A percentile compares a stretch with the other conserved stretches of the same genome.
Evolutionary conservation across 1,140 invertebrate genomes (phyloP).

Genomic region (Spodoptera frugiperda): DNA sequence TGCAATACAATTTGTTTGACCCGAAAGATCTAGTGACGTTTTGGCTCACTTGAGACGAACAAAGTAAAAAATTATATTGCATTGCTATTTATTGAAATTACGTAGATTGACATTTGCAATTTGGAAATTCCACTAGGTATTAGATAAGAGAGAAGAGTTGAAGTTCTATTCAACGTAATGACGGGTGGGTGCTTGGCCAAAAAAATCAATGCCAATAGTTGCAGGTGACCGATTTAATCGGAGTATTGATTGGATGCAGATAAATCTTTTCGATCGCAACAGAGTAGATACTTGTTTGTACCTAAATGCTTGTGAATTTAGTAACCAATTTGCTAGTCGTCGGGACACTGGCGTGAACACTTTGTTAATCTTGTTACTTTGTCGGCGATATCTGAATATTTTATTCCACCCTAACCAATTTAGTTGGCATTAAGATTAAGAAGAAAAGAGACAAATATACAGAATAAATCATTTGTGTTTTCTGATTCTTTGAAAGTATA

Average conservation of each 20-base stretch:
- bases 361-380: slow-evolving; percentile 50
- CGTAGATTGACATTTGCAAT: background rate
- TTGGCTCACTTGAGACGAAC: slow-evolving; percentile 11
- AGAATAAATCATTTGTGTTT: too few relatives aligned
- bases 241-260: background rate
- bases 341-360: slow-evolving; percentile 42
- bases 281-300: background rate
- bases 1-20: slow-evolving; percentile 3
- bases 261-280: slow-evolving; percentile 22
- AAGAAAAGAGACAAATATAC: background rate
- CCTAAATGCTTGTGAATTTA: slow-evolving; percentile 39
- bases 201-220: slow-evolving; percentile 42
- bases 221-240: slow-evolving; percentile 17
- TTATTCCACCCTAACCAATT: background rate
- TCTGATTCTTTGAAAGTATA: too few relatives aligned
- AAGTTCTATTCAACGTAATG: slow-evolving; percentile 24
- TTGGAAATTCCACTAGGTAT: background rate
- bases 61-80: background rate
- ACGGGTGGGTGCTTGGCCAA: slow-evolving; percentile 35
- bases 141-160: slow-evolving; percentile 19
- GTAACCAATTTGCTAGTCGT: too few relatives aligned
- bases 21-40: slow-evolving; percentile 9
- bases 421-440: background rate
- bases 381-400: slow-evolving; percentile 1
- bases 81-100: background rate